Evolutionary conservation across 2,888 invertebrate species (phyloP), one percentile per base, ranked within the genome.

Genomic region (Cremastinae sp.): DNA sequence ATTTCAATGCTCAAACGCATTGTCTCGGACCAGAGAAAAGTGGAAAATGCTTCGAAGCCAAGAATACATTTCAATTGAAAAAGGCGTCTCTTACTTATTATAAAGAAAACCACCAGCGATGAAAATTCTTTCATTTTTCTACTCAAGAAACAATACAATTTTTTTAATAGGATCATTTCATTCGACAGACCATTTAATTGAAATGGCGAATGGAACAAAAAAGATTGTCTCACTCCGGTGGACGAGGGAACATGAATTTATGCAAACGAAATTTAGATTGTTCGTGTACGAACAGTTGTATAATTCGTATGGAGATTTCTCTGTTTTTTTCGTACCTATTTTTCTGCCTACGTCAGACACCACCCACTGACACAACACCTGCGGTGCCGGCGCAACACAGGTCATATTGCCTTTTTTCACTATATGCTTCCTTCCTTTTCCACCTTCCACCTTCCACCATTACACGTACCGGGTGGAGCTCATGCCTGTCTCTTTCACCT

Each of bases 251-350:
- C 43, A n/a, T 53, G 35, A 41, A 53, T 69, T 65, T 65, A 59
- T 65, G 65, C 58, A 61, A 59, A 55, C 18, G 35, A 39, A 55
- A 41, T 28, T 4, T 22, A 1, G 56, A 14, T 51, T 43, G 43
- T 45, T 35, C 22, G 2, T 43, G 39, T 35, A 20, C 18, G 35
- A 41, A 64, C 35, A 58, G 37, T 43, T 22, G 43, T 51, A 70
- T 59, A 59, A 70, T 74, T 70, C 65, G 65, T 65, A 70, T 75
- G 75, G 65, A 70, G 20, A 75, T 75, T 75, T 45, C 28, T 28
- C 28, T 28, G 5, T 28, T 28, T 28, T 28, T 66, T 74, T 64
- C 56, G 49, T 55, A 47, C 18, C 69, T 37, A 18, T 70, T 75
- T 70, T 70, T 65, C 51, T 59, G 70, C 65, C 70, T 70, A 70